These are phyloP conservation scores for Drosophila suboccidentalis DNA, from an alignment of 2,888 invertebrate species.

Conservation along the genomic window DNA sequence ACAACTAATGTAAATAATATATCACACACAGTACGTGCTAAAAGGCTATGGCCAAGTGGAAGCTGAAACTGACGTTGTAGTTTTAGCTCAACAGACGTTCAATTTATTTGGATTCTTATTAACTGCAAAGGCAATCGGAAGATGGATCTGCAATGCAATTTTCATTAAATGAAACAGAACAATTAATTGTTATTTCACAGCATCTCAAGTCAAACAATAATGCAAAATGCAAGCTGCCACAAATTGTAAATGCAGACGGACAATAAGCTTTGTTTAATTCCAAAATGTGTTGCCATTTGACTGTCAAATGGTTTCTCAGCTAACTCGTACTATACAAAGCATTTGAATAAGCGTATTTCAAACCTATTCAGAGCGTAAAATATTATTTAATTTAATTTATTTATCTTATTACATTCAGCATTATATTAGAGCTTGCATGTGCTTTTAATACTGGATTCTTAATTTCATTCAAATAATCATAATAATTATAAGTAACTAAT, in stretches of 20 bases:
- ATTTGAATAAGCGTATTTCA: not conserved
- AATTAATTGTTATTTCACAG: conserved; percentile 10
- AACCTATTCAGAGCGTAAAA: not conserved
- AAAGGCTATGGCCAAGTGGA: conserved; percentile 27
- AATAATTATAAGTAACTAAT: too few species aligned
- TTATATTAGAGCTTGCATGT: too few species aligned
- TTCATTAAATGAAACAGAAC: conserved; percentile 7
- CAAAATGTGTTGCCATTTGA: conserved; percentile 4
- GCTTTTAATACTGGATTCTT: not conserved
- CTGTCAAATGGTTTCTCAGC: not conserved
- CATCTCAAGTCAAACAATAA: conserved; percentile 1
- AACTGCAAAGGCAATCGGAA: conserved; percentile 17
- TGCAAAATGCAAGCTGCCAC: conserved; percentile 1
- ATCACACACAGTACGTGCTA: conserved; percentile 54
- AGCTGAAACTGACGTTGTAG: conserved; percentile 21
- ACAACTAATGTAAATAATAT: conserved; percentile 61
- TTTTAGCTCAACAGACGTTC: conserved; percentile 42
- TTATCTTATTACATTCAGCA: not conserved
- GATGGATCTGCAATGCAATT: not conserved
- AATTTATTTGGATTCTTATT: conserved; percentile 44
- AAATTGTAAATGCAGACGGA: conserved; percentile 7
- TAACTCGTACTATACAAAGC: not conserved
- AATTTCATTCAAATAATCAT: too few species aligned
- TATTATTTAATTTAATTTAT: not conserved
- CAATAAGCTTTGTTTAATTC: conserved; percentile 1